Evolutionary conservation across 2,797 vertebrate genomes (phyloP).

Genomic region (Anolis apletophallus): DNA sequence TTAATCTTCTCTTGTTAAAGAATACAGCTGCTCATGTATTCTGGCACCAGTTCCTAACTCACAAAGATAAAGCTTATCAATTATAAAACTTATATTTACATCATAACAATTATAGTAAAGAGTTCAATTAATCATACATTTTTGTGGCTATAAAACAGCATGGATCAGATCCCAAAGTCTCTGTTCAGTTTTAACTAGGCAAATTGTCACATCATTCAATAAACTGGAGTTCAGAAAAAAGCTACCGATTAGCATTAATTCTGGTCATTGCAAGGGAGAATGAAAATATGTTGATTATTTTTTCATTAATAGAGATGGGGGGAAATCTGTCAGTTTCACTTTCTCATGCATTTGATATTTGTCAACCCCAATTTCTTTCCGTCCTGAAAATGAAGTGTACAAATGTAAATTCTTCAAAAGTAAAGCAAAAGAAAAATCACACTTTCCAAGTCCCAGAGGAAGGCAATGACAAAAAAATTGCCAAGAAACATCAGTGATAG

Average conservation of each 20-base stretch:
- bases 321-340: not conserved
- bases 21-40: conserved; percentile 49
- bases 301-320: not conserved
- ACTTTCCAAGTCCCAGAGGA: too few relatives aligned
- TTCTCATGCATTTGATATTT: not conserved
- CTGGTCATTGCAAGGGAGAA: not conserved
- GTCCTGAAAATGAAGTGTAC: not conserved
- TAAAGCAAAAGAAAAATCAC: not conserved
- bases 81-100: conserved; percentile 48
- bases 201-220: not conserved
- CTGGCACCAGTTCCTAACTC: conserved; percentile 36
- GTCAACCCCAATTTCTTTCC: not conserved
- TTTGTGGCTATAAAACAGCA: conserved; percentile 16
- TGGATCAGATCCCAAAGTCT: not conserved
- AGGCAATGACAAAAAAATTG: too few relatives aligned
- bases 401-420: not conserved
- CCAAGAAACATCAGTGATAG: too few relatives aligned
- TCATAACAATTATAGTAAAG: conserved; percentile 39
- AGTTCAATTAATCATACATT: conserved; percentile 23
- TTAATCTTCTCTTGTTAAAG: conserved; percentile 58
- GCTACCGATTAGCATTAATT: not conserved
- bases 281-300: not conserved
- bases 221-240: not conserved
- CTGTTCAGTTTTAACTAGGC: conserved; percentile 11
- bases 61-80: conserved; percentile 55